Conservation (phyloP, 2,113 vertebrate species). For the Chauna torquata region DNA sequence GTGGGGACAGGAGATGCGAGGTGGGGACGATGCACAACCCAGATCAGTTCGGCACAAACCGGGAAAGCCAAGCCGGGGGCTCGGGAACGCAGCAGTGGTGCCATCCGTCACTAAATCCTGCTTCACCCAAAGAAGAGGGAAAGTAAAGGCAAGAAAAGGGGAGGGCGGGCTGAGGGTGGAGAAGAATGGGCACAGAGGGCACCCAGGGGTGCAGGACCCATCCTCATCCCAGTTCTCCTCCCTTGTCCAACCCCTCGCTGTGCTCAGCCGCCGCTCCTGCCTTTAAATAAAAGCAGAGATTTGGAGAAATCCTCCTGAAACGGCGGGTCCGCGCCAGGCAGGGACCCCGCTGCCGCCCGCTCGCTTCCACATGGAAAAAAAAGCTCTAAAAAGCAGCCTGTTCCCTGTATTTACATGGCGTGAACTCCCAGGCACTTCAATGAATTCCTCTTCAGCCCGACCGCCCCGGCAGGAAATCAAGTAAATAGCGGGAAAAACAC, state of each 20-base stretch:
- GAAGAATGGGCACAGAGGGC: too few relatives aligned
- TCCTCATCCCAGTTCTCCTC: not conserved
- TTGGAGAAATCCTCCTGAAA: not conserved
- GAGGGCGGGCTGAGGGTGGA: not conserved
- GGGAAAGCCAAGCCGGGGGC: not conserved
- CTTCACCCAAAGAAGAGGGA: not conserved
- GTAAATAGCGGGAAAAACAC: slow-evolving; percentile 58
- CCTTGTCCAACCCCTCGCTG: not conserved
- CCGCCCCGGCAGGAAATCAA: slow-evolving; percentile 52
- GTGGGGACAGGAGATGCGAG: not conserved
- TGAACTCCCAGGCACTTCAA: slow-evolving; percentile 32
- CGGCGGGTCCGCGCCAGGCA: not conserved
- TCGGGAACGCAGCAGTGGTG: not conserved
- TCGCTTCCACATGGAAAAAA: not conserved
- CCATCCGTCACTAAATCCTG: not conserved
- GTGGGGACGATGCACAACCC: not conserved
- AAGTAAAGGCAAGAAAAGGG: too few relatives aligned
- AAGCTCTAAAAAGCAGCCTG: slow-evolving; percentile 12
- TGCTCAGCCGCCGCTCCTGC: not conserved
- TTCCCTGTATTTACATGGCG: not conserved
- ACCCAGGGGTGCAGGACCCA: not conserved
- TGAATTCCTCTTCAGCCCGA: slow-evolving; percentile 33
- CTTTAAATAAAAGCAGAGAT: not conserved
- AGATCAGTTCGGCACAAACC: not conserved
- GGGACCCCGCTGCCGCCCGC: not conserved